phyloP scores from a whole-genome alignment of 2,113 vertebrate species.

The Indicator indicator region DNA sequence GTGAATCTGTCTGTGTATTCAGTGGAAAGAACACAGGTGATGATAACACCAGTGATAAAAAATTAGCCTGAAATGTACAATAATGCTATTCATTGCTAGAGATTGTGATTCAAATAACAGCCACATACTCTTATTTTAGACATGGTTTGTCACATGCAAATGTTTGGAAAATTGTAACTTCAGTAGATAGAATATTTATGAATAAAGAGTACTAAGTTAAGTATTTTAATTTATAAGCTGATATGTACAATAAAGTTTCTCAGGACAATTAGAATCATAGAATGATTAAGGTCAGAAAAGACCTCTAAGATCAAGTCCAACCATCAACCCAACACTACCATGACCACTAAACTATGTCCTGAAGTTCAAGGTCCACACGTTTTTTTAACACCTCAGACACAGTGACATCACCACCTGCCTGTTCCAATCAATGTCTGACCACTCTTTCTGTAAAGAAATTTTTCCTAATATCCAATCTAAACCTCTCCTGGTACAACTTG shows the following conservation, averaged over 20 bases:
- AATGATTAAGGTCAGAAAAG: too few relatives aligned
- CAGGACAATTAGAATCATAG: neutral
- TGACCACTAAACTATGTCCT: too few relatives aligned
- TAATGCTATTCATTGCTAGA: neutral
- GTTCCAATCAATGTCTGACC: too few relatives aligned
- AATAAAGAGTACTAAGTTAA: neutral
- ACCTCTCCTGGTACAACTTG: too few relatives aligned
- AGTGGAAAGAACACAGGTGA: neutral
- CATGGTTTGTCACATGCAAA: neutral
- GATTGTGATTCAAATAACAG: neutral
- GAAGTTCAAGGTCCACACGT: too few relatives aligned
- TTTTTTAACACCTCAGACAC: too few relatives aligned
- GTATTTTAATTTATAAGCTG: neutral
- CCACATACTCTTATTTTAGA: neutral
- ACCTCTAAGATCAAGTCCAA: too few relatives aligned
- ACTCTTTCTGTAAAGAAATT: too few relatives aligned
- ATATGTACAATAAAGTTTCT: neutral
- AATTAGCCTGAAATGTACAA: neutral
- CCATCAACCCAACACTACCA: too few relatives aligned
- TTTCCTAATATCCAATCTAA: too few relatives aligned
- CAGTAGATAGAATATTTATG: neutral
- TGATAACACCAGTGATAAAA: neutral
- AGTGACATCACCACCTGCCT: too few relatives aligned
- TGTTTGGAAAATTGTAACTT: neutral
- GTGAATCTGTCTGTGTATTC: neutral